These are phyloP conservation scores for Excalfactoria chinensis DNA, from an alignment of 2,113 vertebrate species.

Conservation along the genomic window DNA sequence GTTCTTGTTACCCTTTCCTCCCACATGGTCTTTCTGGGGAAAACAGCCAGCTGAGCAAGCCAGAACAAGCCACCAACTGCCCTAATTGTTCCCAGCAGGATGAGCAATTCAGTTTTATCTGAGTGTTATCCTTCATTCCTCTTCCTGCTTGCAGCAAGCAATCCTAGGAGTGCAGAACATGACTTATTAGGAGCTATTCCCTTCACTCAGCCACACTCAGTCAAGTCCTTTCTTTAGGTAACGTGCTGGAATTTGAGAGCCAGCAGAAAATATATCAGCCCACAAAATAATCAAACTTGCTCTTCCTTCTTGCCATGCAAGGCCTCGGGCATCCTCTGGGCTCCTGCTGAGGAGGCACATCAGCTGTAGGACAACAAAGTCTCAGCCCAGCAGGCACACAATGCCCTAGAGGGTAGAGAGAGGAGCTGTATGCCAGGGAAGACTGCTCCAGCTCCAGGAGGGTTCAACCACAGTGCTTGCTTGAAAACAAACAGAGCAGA, in stretches of 20 bases:
- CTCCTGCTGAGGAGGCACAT: neutral
- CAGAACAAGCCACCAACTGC: neutral
- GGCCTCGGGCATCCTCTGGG: fast-evolving
- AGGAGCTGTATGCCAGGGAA: neutral
- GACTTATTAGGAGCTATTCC: neutral
- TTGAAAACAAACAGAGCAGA: neutral
- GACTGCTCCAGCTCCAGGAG: neutral
- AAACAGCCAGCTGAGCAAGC: neutral
- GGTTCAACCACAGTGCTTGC: neutral
- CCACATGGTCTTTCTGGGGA: fast-evolving
- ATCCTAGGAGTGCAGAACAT: neutral
- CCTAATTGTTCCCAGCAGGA: neutral
- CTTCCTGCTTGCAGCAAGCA: neutral
- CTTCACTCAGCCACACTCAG: neutral
- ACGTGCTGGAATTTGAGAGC: neutral
- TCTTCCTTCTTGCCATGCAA: neutral
- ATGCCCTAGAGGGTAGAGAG: neutral
- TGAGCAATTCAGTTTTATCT: neutral
- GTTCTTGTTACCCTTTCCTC: neutral
- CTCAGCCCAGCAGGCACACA: neutral
- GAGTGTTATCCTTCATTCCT: neutral
- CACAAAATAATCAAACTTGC: neutral
- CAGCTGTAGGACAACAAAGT: neutral
- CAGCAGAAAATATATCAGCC: neutral
- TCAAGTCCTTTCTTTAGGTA: neutral